Conservation (phyloP, 2,888 invertebrate species). For the Temnothorax unifasciatus region DNA sequence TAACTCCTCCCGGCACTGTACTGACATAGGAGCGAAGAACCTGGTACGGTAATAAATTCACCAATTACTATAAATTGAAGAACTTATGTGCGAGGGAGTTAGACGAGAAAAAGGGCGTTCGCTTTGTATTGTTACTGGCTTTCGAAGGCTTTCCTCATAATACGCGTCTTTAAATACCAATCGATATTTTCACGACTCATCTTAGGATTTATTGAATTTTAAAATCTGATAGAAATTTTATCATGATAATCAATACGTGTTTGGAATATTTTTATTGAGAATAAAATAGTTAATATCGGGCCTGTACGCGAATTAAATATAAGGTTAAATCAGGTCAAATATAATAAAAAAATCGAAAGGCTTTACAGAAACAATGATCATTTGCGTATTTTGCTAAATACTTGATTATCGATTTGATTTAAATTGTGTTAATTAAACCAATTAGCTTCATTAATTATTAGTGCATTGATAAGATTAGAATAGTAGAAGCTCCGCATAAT, state of each 20-base stretch:
- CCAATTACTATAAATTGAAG: conserved; percentile 75
- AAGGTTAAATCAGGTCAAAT: too few species aligned
- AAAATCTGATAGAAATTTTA: neutral
- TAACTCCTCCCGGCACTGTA: conserved; percentile 65
- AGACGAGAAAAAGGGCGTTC: conserved; percentile 57
- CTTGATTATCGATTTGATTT: neutral
- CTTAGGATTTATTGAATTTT: neutral
- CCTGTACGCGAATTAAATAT: neutral
- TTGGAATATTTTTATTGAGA: neutral
- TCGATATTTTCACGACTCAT: conserved; percentile 9
- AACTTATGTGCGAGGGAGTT: conserved; percentile 57
- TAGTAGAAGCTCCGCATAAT: neutral
- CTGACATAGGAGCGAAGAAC: conserved; percentile 61
- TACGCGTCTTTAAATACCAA: neutral
- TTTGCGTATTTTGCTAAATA: neutral
- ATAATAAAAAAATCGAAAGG: neutral
- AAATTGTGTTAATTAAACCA: neutral
- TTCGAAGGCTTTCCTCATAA: conserved; percentile 26
- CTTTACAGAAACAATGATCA: neutral
- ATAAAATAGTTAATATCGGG: neutral
- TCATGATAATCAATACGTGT: neutral
- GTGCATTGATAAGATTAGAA: neutral
- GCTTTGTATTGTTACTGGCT: conserved; percentile 40
- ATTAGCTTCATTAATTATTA: neutral
- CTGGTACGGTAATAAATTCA: conserved; percentile 72